Evolutionary conservation across 2,797 vertebrate genomes (phyloP), one percentile per base, ranked within the genome.

Genomic region (Sebastes baramenuke): DNA sequence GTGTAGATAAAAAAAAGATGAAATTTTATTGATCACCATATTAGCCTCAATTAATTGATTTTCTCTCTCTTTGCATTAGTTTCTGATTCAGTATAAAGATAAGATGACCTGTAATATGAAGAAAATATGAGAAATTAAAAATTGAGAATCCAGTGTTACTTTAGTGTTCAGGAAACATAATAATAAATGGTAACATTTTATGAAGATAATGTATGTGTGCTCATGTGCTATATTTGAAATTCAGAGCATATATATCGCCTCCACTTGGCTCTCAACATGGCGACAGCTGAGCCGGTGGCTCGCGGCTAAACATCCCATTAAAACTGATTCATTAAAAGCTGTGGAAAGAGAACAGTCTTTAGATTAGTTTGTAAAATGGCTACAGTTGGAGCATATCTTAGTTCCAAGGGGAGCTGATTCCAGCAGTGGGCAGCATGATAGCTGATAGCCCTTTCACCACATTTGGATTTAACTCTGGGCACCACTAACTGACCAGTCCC

Each of bases 41-140:
- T 72, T 56, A 65, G 32, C 36, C 34, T 74, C 12, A 56, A 22
- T 76, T 22, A 75, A 70, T 67, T 55, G 8, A 67, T 76, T 76
- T 25, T 27, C 25, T 18, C 27, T 24, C 25, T 4, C 5, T 79
- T 56, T 83, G 70, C 69, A 64, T 74, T 14, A 52, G 34, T 55
- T 38, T 75, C 24, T 79, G 18, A 76, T 55, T 67, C 38, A 59
- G n/a, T 65, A 56, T 76, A 4, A 62, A n/a, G 12, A 71, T 58
- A 46, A 46, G 64, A 70, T 64, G 20, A 69, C 6, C n/a, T 59
- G 16, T 54, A 54, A 61, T 13, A 38, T 71, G n/a, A 25, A 34
- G 18, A 58, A 42, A 59, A n/a, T 36, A 27, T 71, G n/a, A 25
- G 2, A 22, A 42, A 32, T 24, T 5, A 46, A 32, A 72, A 46